phyloP scores from a whole-genome alignment of 2,888 invertebrate species.

The Carabus problematicus region DNA sequence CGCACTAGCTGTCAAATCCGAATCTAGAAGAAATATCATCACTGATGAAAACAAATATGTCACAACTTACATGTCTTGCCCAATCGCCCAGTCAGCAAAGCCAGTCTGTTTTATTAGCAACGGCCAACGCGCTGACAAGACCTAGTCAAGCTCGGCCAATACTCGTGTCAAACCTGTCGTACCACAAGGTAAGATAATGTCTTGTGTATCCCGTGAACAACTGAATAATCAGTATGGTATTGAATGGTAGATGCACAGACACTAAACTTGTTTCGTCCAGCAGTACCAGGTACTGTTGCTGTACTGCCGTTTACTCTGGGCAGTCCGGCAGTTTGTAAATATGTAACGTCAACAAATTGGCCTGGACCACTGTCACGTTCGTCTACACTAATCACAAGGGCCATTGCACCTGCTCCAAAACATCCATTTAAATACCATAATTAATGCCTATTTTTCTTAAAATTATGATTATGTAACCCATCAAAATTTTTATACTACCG shows the following conservation, averaged over 20 bases:
- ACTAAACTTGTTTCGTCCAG: conserved; percentile 35
- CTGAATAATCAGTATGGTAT: too few species aligned
- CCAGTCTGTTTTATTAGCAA: conserved; percentile 22
- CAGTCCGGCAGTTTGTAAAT: neutral
- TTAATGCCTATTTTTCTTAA: too few species aligned
- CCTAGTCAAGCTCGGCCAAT: conserved; percentile 28
- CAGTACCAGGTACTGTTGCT: too few species aligned
- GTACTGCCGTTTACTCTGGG: neutral
- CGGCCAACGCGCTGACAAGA: conserved; percentile 18
- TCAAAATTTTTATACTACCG: too few species aligned
- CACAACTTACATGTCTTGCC: conserved; percentile 35
- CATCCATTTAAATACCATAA: too few species aligned
- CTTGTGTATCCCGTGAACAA: too few species aligned
- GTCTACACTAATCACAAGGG: too few species aligned
- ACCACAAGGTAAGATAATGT: conserved; percentile 28
- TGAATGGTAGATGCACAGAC: too few species aligned
- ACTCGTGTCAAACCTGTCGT: conserved; percentile 34
- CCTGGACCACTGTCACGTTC: neutral
- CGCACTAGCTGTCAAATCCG: conserved; percentile 6
- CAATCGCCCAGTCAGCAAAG: conserved; percentile 9
- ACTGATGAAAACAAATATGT: conserved; percentile 22
- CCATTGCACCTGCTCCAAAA: conserved; percentile 45
- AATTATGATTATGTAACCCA: too few species aligned
- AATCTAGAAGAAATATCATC: conserved; percentile 21
- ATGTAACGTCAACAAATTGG: neutral